A percentile compares a stretch with the other conserved stretches of the same genome.
phyloP scores from a whole-genome alignment of 2,888 invertebrate species.

The Strigamia transsilvanica region DNA sequence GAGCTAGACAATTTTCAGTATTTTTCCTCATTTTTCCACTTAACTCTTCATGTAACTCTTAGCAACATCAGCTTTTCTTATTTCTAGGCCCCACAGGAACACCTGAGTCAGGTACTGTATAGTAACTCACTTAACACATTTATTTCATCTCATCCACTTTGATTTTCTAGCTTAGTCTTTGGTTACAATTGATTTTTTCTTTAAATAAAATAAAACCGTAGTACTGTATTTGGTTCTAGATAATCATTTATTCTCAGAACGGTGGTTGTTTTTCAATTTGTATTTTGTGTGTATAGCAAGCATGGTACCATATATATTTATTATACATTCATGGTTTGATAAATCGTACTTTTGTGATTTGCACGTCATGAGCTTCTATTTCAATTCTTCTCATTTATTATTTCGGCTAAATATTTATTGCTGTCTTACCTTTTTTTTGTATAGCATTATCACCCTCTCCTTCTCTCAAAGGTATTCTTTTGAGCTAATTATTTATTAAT shows the following conservation, averaged over 20 bases:
- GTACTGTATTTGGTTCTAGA: not conserved
- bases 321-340: not conserved
- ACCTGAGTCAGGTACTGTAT: slow-evolving; percentile 52
- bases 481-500: not conserved
- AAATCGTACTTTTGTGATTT: not conserved
- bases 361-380: not conserved
- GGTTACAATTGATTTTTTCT: slow-evolving; percentile 4
- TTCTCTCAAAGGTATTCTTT: slow-evolving; percentile 52
- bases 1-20: not conserved
- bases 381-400: slow-evolving; percentile 3
- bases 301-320: not conserved
- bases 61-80: slow-evolving; percentile 52
- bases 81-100: slow-evolving; percentile 52
- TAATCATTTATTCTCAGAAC: not conserved
- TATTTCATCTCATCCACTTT: slow-evolving; percentile 35
- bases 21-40: slow-evolving; percentile 39
- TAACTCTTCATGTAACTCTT: slow-evolving; percentile 40
- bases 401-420: not conserved
- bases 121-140: slow-evolving; percentile 31
- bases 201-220: not conserved
- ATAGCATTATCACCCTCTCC: slow-evolving; percentile 52
- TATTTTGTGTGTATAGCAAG: not conserved
- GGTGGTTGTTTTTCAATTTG: slow-evolving; percentile 8
- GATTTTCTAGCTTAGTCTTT: slow-evolving; percentile 21
- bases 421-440: slow-evolving; percentile 33